phyloP scores from a whole-genome alignment of 2,888 invertebrate genomes.

The Eilema sororculum region DNA sequence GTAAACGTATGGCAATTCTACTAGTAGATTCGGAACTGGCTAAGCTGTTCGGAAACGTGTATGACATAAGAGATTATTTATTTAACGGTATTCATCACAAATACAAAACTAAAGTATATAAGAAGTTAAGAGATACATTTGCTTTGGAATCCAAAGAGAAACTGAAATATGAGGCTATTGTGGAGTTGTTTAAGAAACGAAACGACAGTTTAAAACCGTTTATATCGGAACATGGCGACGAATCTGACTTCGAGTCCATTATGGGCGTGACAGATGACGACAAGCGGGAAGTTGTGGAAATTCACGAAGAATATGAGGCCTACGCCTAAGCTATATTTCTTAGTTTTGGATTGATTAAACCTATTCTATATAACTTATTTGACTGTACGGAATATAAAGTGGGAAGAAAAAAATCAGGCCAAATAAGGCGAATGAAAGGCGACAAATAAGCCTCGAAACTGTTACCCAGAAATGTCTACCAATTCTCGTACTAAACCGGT shows the following conservation, averaged over 20 bases:
- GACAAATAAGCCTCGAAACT: too few species aligned
- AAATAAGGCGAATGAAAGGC: too few species aligned
- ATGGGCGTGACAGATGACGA: background rate
- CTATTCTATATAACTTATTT: too few species aligned
- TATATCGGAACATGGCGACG: background rate
- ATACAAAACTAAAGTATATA: constrained; percentile 58
- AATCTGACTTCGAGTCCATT: background rate
- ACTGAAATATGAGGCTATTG: background rate
- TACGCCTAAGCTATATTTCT: background rate
- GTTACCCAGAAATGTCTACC: too few species aligned
- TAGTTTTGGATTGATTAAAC: background rate
- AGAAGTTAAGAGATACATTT: constrained; percentile 21
- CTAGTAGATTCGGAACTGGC: constrained; percentile 56
- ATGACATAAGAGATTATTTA: constrained; percentile 71
- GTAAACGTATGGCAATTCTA: constrained; percentile 48
- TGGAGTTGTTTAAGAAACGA: background rate
- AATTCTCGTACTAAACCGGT: too few species aligned
- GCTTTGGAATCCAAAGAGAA: background rate
- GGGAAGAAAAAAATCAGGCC: too few species aligned
- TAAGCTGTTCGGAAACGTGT: constrained; percentile 57
- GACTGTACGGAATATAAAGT: too few species aligned
- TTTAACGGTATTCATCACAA: constrained; percentile 46
- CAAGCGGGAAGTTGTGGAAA: background rate
- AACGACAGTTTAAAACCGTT: constrained; percentile 10
- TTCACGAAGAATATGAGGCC: background rate